A percentile compares a stretch with the other conserved stretches of the same genome.
Conservation (phyloP, 2,888 invertebrate species). For the Pristionchus exspectatus region DNA sequence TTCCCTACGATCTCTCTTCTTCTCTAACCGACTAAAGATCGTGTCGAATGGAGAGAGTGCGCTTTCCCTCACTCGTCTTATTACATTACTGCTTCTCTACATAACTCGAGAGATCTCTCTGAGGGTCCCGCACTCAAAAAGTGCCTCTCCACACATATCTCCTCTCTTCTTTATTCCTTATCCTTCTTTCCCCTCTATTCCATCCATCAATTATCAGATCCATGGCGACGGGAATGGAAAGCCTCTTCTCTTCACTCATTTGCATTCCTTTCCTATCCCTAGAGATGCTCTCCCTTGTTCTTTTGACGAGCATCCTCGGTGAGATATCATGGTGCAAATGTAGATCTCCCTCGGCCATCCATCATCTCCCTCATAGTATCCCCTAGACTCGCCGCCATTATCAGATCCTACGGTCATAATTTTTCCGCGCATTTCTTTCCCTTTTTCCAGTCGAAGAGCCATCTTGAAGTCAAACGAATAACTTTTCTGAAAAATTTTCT, state of each 20-base stretch:
- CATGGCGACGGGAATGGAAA: conserved; percentile 18
- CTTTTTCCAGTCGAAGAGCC: background rate
- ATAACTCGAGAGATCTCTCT: background rate
- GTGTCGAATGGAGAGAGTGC: background rate
- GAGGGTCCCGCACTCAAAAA: conserved; percentile 28
- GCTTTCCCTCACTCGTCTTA: conserved; percentile 6
- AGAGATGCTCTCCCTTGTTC: background rate
- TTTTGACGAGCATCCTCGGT: no score
- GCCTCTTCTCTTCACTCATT: conserved; percentile 21
- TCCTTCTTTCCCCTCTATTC: background rate
- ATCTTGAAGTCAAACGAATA: background rate
- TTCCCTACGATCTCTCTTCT: background rate
- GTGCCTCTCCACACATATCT: background rate
- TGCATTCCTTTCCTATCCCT: conserved; percentile 15
- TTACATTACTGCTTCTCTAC: conserved; percentile 42
- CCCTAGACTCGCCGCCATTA: conserved; percentile 17
- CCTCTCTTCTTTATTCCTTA: background rate
- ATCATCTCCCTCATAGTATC: background rate
- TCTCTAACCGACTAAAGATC: background rate
- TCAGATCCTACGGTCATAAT: conserved; percentile 34
- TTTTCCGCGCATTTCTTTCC: background rate
- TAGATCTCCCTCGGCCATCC: background rate
- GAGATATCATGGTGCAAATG: background rate
- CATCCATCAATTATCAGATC: background rate
- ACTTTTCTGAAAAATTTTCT: background rate